A percentile compares a stretch with the other conserved stretches of the same genome.
phyloP scores from a whole-genome alignment of 2,888 invertebrate species.

The Sarcophaga subvicina region DNA sequence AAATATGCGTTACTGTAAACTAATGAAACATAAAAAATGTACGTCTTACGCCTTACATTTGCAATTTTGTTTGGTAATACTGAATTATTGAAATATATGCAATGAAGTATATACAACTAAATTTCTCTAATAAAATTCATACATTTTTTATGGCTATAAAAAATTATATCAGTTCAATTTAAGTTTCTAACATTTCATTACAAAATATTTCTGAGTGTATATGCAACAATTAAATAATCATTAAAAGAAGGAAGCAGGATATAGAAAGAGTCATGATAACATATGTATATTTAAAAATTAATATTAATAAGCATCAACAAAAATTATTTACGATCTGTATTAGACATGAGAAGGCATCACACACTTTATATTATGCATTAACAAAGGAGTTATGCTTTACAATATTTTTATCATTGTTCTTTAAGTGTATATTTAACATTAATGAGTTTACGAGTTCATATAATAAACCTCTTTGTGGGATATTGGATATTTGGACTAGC shows the following conservation, averaged over 20 bases:
- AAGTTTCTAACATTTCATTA: too few species aligned
- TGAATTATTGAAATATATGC: neutral
- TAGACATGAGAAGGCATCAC: slow-evolving; percentile 53
- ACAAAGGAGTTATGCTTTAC: slow-evolving; percentile 66
- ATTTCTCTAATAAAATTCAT: neutral
- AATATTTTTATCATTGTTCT: slow-evolving; percentile 56
- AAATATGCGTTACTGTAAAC: too few species aligned
- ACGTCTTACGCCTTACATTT: too few species aligned
- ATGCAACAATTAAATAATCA: too few species aligned
- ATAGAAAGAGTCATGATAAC: too few species aligned
- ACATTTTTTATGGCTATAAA: neutral
- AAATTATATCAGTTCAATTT: too few species aligned
- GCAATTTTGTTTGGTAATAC: too few species aligned
- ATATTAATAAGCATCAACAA: neutral
- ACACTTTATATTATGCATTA: slow-evolving; percentile 63
- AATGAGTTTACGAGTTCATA: slow-evolving; percentile 59
- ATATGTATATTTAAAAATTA: neutral
- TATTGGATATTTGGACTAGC: slow-evolving; percentile 65
- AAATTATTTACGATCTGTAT: neutral
- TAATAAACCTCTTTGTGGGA: slow-evolving; percentile 45
- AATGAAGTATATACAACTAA: slow-evolving; percentile 20
- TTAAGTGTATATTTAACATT: slow-evolving; percentile 53
- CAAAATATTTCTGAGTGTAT: too few species aligned
- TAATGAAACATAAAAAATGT: too few species aligned
- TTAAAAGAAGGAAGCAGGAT: too few species aligned